These are phyloP conservation scores for Acrossocheilus wenchowensis DNA, from an alignment of 2,797 vertebrate species.

Conservation along the genomic window DNA sequence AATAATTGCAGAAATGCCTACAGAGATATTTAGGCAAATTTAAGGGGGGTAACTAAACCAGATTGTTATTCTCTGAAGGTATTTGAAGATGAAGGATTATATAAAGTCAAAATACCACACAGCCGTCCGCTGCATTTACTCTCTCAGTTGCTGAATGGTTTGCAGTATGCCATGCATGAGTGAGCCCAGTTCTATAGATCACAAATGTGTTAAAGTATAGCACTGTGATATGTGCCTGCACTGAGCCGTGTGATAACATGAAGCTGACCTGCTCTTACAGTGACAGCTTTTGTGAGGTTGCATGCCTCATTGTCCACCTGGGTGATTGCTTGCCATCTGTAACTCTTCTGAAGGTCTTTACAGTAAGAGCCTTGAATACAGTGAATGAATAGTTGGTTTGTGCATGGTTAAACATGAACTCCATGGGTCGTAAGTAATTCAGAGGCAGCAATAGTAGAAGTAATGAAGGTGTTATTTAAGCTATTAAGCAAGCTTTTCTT, in stretches of 20 bases:
- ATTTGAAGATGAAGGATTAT: background rate
- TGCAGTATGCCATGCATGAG: background rate
- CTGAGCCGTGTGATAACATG: conserved; percentile 28
- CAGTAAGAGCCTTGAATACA: conserved; percentile 20
- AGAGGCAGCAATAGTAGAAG: background rate
- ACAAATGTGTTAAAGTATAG: conserved; percentile 10
- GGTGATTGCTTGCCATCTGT: conserved; percentile 32
- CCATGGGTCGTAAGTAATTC: background rate
- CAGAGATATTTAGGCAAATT: background rate
- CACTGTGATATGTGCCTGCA: conserved; percentile 23
- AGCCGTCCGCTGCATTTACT: background rate
- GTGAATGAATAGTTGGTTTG: conserved; percentile 3
- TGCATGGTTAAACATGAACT: conserved; percentile 10
- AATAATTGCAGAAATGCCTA: background rate
- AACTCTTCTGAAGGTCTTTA: conserved; percentile 34
- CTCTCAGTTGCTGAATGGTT: background rate
- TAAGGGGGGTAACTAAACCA: background rate
- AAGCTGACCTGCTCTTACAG: conserved; percentile 8
- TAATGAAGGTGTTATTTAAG: conserved; percentile 4
- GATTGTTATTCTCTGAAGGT: background rate
- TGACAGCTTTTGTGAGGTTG: conserved; percentile 27
- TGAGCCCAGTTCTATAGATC: conserved; percentile 12
- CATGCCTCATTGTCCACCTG: conserved; percentile 27
- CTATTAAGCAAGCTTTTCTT: background rate
- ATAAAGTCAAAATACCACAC: background rate